A percentile compares a stretch with the other conserved stretches of the same genome.
phyloP scores from a whole-genome alignment of 1,140 invertebrate species.

The Drosophila mayri region DNA sequence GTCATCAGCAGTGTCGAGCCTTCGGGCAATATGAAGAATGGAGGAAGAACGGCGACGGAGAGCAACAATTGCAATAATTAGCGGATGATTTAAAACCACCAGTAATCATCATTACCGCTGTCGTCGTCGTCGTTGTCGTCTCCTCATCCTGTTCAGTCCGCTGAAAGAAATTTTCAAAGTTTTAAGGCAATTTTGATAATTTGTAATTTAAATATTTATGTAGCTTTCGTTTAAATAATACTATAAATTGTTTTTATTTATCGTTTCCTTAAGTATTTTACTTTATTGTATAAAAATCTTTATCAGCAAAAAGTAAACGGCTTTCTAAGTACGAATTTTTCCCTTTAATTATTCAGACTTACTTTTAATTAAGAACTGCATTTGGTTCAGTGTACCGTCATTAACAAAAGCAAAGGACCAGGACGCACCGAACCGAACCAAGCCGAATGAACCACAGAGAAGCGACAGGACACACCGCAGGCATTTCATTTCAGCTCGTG shows the following conservation, averaged over 20 bases:
- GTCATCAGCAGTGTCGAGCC: slow-evolving; percentile 48
- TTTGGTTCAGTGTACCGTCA: slow-evolving; percentile 38
- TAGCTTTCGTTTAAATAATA: too few species aligned
- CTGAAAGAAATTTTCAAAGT: background rate
- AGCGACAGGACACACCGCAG: slow-evolving; percentile 54
- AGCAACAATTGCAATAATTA: slow-evolving; percentile 82
- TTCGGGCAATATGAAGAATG: slow-evolving; percentile 3
- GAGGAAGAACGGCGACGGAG: slow-evolving; percentile 8
- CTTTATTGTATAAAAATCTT: too few species aligned
- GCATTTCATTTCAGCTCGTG: slow-evolving; percentile 76
- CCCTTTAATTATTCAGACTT: too few species aligned
- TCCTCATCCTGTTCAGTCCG: background rate
- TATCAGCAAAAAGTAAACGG: too few species aligned
- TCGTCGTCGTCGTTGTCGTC: slow-evolving; percentile 48
- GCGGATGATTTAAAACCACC: slow-evolving; percentile 82
- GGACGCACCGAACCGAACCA: slow-evolving; percentile 4
- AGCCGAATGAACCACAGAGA: slow-evolving; percentile 29
- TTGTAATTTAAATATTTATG: background rate
- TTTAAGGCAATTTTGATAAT: too few species aligned
- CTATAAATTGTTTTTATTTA: background rate
- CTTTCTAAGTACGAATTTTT: background rate
- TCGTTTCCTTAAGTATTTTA: background rate
- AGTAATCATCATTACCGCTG: slow-evolving; percentile 82
- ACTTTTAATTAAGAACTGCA: background rate
- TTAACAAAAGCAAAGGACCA: slow-evolving; percentile 64